These are phyloP conservation scores for Elgonia sp. DNA, from an alignment of 2,888 invertebrate genomes.

Conservation along the genomic window DNA sequence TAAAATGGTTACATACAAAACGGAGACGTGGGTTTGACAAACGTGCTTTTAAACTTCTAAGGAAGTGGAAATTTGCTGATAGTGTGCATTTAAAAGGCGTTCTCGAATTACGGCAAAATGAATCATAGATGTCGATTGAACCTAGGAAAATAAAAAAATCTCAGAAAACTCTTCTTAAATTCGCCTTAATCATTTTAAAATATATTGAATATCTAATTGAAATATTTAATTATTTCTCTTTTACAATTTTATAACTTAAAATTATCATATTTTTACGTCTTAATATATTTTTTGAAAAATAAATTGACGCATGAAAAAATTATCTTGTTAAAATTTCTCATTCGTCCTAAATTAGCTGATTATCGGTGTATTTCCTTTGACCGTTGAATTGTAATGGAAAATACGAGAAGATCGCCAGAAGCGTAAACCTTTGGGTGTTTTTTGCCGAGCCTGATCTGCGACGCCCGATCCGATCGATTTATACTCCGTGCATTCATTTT, in stretches of 20 bases:
- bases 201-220: no score
- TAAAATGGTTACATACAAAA: slow-evolving; percentile 64
- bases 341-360: slow-evolving; percentile 31
- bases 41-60: slow-evolving; percentile 59
- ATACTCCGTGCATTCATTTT: slow-evolving; percentile 59
- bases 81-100: slow-evolving; percentile 68
- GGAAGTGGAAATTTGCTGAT: slow-evolving; percentile 68
- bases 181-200: no score
- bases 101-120: slow-evolving; percentile 53
- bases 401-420: slow-evolving; percentile 40
- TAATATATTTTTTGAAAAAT: no score
- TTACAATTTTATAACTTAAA: background rate
- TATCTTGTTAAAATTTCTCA: slow-evolving; percentile 3
- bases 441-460: slow-evolving; percentile 39
- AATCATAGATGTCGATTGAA: slow-evolving; percentile 57
- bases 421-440: slow-evolving; percentile 50
- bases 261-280: no score
- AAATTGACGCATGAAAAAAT: no score
- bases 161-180: no score
- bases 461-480: slow-evolving; percentile 55
- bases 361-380: slow-evolving; percentile 25
- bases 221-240: no score
- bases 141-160: background rate
- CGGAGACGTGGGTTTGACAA: slow-evolving; percentile 57
- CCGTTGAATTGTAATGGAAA: slow-evolving; percentile 45